These are phyloP conservation scores for Bradypus variegatus DNA, from an alignment of 2,797 vertebrate species.

Conservation along the genomic window DNA sequence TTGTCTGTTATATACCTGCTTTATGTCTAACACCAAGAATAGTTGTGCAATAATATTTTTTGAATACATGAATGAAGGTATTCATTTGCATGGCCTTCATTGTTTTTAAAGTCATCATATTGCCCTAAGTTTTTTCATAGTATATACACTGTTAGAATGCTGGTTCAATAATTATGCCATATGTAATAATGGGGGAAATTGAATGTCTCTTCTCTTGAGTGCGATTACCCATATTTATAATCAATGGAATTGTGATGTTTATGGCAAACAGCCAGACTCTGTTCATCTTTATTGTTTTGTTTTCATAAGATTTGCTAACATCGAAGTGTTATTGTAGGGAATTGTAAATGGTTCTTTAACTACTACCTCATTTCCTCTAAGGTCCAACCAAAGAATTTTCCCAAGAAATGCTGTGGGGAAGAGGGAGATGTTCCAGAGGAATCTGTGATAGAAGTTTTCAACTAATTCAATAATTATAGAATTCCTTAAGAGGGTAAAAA, in stretches of 20 bases:
- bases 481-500: neutral
- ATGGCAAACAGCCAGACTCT: neutral
- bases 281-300: neutral
- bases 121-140: neutral
- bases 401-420: neutral
- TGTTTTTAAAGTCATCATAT: neutral
- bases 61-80: neutral
- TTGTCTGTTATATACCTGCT: neutral
- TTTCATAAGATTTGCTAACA: neutral
- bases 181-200: neutral
- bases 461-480: neutral
- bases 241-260: neutral
- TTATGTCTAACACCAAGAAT: neutral
- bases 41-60: neutral
- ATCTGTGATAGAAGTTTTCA: neutral
- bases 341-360: neutral
- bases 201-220: neutral
- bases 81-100: neutral
- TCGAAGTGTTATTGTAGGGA: neutral
- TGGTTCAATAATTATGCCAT: neutral
- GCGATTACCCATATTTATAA: neutral
- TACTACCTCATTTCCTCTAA: neutral
- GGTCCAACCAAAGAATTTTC: neutral
- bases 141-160: neutral
- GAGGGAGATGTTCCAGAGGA: neutral